These are phyloP conservation scores for Rhagonycha lutea DNA, from an alignment of 2,888 invertebrate genomes.

Conservation along the genomic window DNA sequence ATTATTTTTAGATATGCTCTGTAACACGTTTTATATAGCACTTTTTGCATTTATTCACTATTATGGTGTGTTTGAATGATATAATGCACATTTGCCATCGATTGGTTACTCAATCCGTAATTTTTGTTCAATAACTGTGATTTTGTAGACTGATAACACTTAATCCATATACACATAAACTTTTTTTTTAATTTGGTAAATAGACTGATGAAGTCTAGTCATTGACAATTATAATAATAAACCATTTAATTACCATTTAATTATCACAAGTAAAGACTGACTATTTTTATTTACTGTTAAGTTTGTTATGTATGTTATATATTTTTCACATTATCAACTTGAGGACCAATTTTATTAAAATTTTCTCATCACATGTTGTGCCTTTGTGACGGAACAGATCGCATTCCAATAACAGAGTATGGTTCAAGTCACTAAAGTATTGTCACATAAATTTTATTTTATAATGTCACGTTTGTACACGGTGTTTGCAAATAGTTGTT, in stretches of 20 bases:
- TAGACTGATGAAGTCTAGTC: neutral
- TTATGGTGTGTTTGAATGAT: conserved; percentile 35
- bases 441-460: neutral
- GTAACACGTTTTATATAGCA: conserved; percentile 1
- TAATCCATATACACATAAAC: neutral
- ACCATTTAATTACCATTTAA: conserved; percentile 46
- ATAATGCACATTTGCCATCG: conserved; percentile 40
- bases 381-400: conserved; percentile 39
- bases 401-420: conserved; percentile 42
- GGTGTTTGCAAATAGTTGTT: conserved; percentile 17
- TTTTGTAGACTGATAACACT: conserved; percentile 65
- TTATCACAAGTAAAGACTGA: conserved; percentile 40
- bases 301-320: conserved; percentile 23
- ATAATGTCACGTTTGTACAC: conserved; percentile 25
- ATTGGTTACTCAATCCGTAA: conserved; percentile 20
- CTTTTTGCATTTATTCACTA: conserved; percentile 28
- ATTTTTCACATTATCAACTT: neutral
- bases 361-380: conserved; percentile 41
- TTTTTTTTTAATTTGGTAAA: neutral
- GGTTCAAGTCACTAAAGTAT: conserved; percentile 4
- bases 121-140: conserved; percentile 64
- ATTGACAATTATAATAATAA: conserved; percentile 21
- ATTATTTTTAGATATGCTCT: neutral
- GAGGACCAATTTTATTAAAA: conserved; percentile 43
- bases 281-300: conserved; percentile 36